Base-by-base conservation (phyloP, 2,888 invertebrate genomes). In the Aphodius sticticus region DNA sequence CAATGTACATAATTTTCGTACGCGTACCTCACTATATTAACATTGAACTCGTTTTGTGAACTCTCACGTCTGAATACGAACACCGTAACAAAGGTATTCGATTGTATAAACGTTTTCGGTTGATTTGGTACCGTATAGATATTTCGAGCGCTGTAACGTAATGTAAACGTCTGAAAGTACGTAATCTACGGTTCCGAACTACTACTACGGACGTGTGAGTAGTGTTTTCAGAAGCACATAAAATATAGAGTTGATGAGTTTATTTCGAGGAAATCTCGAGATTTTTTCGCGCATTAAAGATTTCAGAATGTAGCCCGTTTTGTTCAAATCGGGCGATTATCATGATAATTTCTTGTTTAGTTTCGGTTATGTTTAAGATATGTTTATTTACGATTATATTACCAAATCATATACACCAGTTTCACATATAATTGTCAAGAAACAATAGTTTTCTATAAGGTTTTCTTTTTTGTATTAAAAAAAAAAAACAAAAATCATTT, bases 201-300 rank as follows among this genome's bases (percentile, higher is more conserved):
- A 7, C 12, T 1, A 53, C 53, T 53, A 53, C 53, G 53, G 53
- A 53, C 53, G 53, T 53, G 7, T 53, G 53, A 53, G 9, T 53
- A 53, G 53, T 53, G 53, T 53, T 53, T 53, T 53, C 53, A 53
- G 53, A 53, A 53, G 53, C 53, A 53, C 53, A 53, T 53, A 53
- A 53, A 53, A 53, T 53, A 53, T 12, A 53, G 53, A 53, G 53
- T 53, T 53, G 53, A 53, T 53, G 53, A 53, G 53, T 53, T 53
- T 53, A 53, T 12, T 53, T 53, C 53, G 53, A 53, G 53, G 53
- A 53, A 53, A 53, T 53, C 9, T 53, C 53, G 53, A 53, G 7
- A 53, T 53, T 53, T 53, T 53, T 53, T 53, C 9, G 53, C 53
- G 12, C 53, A 53, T 9, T 53, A 2, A 9, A 53, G 9, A 12